Base-by-base conservation (phyloP, 2,888 invertebrate species). In the Loripinus fragilis region DNA sequence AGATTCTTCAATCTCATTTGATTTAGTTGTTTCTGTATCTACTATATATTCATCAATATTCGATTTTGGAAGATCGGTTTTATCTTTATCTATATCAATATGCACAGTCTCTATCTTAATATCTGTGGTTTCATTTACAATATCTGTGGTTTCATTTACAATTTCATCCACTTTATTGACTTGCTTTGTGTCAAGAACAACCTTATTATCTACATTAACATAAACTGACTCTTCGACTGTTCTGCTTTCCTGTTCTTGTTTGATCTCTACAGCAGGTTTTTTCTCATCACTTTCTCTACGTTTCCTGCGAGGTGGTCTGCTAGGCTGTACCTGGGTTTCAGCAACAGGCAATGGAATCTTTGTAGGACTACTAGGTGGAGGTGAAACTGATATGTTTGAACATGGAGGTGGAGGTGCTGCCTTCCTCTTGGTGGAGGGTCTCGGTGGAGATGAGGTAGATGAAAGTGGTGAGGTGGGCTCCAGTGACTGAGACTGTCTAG, bases 371-470 rank as follows among this genome's bases (percentile, higher is more conserved):
- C 71, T 71, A 30, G 81, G 55, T 30, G 80, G 76, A 33, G 80
- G 76, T 23, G 75, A 28, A 41, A 73, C 64, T 74, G 67, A 76
- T 28, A 65, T 52, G 30, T 30, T 60, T 12, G 42, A 8, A 38
- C 55, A 67, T 28, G 83, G 83, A 10, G 90, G 90, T 20, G 88
- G 87, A 30, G 85, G 84, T 30, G 90, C 88, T 25, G 87, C 86
- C 77, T 87, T 81, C 17, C 86, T 80, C 75, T 89, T 89, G 55
- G 89, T 89, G 55, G 85, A 79, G 23, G 88, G 87, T 30, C 80
- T 64, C 25, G 77, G 68, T 28, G 77, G 81, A 17, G 84, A 83
- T n/a, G n/a, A n/a, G 66, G 86, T 81, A 60, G 80, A 55, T 52
- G 78, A 74, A 12, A 74, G 52, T 1, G 80, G 79, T 17, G 81